Base-by-base conservation (phyloP, 2,888 invertebrate genomes). In the Drosophila ustulata region DNA sequence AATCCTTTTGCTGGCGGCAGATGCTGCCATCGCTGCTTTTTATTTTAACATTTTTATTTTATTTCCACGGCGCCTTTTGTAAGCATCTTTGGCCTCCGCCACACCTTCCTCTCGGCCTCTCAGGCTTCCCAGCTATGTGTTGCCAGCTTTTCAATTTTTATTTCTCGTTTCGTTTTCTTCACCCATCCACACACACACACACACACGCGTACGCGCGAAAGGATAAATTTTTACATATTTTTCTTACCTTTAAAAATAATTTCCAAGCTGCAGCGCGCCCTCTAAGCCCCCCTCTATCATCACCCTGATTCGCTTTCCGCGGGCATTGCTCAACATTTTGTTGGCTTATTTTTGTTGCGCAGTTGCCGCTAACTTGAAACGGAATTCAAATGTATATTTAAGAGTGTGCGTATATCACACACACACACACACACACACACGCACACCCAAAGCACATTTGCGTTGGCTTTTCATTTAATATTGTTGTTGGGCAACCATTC, bases 1-100 rank as follows among this genome's bases (percentile, higher is more conserved):
- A 87, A 87, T 87, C 86, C 86, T 89, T 86, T 80, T 88, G 80
- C 89, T 87, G 82, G 75, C 79, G 85, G 80, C 84, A 81, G 87
- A 69, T 74, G 80, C 74, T 58, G 65, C 69, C 63, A 58, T 37
- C 63, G 57, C 75, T 68, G 68, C 62, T 80, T 86, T 78, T 82
- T 82, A 71, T 83, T 81, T 78, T 75, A 78, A 74, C 78, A 80
- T 84, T 82, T 85, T 80, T 87, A 87, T 85, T 87, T 89, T 87
- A 84, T 89, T 87, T 73, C 66, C 66, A 63, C 72, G 66, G 57
- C 87, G 88, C 82, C 88, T 83, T 80, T 89, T 89, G 81, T 84
- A 71, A 84, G 89, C 83, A 81, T 78, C 84, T 84, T 76, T 81
- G 89, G 76, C 83, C 78, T 66, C 78, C 56, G 67, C 75, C 64